These are phyloP conservation scores for Linurgus olivaceus DNA, from an alignment of 2,797 vertebrate genomes.

Conservation along the genomic window DNA sequence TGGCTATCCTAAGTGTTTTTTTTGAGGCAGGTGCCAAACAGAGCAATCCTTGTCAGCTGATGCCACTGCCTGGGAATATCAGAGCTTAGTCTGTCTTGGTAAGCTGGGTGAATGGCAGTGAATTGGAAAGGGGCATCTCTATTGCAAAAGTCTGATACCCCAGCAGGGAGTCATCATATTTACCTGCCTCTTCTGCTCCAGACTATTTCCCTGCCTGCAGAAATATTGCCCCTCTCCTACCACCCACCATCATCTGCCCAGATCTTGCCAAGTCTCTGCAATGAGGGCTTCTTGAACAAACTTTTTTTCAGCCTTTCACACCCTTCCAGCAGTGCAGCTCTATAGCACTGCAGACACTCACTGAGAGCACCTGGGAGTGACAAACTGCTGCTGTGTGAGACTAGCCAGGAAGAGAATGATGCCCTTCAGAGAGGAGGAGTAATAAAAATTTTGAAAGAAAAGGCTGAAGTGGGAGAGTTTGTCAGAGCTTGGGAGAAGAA, in stretches of 20 bases:
- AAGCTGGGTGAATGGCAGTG: not conserved
- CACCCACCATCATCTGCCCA: not conserved
- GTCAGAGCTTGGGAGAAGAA: not conserved
- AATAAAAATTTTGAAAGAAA: not conserved
- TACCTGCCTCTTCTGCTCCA: not conserved
- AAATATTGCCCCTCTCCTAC: not conserved
- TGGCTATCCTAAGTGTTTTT: not conserved
- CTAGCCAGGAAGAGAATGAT: not conserved
- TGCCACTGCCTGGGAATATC: not conserved
- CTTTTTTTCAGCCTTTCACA: not conserved
- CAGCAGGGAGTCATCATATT: not conserved
- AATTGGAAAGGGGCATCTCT: not conserved
- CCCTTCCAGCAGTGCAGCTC: not conserved
- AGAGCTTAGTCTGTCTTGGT: not conserved
- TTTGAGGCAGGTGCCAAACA: not conserved
- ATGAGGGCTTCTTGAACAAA: not conserved
- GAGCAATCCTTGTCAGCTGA: not conserved
- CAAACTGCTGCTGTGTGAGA: not conserved
- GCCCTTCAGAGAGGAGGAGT: not conserved
- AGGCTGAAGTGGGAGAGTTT: not conserved
- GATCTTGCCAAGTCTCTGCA: not conserved
- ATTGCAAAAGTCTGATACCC: not conserved
- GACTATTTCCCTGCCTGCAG: not conserved
- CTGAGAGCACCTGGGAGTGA: not conserved
- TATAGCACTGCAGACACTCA: not conserved